A percentile compares a stretch with the other conserved stretches of the same genome.
Evolutionary conservation across 2,113 vertebrate genomes (phyloP).

Genomic region (Zapus hudsonius): DNA sequence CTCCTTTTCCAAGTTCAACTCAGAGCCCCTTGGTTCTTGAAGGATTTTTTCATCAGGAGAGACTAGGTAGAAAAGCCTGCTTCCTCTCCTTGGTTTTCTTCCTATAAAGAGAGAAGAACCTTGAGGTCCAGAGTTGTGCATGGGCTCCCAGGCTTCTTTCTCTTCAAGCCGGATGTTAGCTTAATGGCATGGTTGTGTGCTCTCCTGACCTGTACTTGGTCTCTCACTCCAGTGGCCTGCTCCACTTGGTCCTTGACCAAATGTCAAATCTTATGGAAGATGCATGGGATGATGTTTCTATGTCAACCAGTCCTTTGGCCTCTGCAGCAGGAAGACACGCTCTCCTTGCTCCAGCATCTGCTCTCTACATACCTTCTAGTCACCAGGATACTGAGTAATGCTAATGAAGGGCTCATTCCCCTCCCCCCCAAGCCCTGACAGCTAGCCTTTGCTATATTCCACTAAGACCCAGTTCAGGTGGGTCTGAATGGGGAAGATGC

Average conservation of each 20-base stretch:
- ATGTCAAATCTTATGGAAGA: neutral
- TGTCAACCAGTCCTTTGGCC: too few species aligned
- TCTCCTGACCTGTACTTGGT: rapidly evolving
- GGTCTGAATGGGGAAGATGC: neutral
- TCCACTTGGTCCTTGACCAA: neutral
- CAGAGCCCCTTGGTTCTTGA: neutral
- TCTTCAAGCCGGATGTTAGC: neutral
- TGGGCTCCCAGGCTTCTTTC: too few species aligned
- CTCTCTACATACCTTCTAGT: neutral
- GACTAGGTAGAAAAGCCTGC: neutral
- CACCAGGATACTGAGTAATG: neutral
- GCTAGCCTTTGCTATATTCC: neutral
- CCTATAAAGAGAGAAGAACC: neutral
- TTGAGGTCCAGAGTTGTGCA: neutral
- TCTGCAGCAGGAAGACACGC: neutral
- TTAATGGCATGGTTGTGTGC: neutral
- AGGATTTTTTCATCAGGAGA: slow-evolving; percentile 3
- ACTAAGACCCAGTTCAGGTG: neutral
- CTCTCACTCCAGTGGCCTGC: neutral
- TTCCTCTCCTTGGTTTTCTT: neutral
- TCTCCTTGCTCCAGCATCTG: neutral
- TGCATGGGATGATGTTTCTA: neutral
- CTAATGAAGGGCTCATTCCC: too few species aligned
- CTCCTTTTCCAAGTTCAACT: neutral
- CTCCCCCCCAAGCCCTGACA: neutral